A percentile compares a stretch with the other conserved stretches of the same genome.
phyloP scores from a whole-genome alignment of 2,113 vertebrate genomes.

The Bombycilla garrulus region DNA sequence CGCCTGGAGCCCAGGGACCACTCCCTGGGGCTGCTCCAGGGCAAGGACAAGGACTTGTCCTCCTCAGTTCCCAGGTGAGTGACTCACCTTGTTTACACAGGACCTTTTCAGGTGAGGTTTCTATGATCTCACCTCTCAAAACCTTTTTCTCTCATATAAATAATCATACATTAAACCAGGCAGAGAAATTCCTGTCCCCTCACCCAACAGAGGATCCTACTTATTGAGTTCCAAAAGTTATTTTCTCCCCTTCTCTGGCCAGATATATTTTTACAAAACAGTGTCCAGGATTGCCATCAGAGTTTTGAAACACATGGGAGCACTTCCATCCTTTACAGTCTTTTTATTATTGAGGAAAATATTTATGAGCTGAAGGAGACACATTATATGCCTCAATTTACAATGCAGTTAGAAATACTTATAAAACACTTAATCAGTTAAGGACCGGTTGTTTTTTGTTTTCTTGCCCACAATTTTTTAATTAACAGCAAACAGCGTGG shows the following conservation, averaged over 20 bases:
- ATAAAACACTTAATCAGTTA: background rate
- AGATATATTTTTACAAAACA: background rate
- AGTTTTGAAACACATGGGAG: background rate
- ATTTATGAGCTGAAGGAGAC: background rate
- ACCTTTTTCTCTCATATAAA: background rate
- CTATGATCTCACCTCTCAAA: background rate
- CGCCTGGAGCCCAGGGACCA: background rate
- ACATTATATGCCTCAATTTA: background rate
- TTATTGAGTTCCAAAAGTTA: background rate
- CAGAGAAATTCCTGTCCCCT: background rate
- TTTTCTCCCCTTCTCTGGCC: background rate
- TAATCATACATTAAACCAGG: background rate
- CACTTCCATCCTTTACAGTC: background rate
- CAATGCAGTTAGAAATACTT: background rate
- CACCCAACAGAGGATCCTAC: background rate
- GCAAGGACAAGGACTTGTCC: background rate
- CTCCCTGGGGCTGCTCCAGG: background rate
- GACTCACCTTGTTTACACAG: background rate
- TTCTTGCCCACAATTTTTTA: background rate
- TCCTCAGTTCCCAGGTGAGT: background rate
- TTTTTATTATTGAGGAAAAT: background rate
- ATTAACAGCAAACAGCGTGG: background rate
- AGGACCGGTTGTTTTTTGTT: background rate
- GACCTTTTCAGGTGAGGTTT: background rate
- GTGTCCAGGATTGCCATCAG: background rate